Conservation (phyloP, 2,888 invertebrate species). For the Megamerina dolium region DNA sequence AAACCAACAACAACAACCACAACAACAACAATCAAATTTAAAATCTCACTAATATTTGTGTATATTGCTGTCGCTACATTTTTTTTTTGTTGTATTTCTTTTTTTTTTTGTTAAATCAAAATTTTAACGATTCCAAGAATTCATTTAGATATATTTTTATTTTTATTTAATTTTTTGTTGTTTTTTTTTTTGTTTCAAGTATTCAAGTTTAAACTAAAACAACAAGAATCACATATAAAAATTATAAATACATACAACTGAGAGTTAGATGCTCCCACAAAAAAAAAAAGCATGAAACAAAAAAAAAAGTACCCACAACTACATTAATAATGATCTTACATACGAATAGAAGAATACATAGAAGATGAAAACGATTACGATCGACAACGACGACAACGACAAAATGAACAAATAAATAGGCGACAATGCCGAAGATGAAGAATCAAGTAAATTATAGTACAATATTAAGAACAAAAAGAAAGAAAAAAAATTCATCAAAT, state of each 20-base stretch:
- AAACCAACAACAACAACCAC: too few species aligned
- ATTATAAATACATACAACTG: too few species aligned
- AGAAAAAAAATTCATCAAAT: background rate
- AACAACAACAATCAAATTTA: too few species aligned
- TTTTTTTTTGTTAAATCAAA: slow-evolving; percentile 10
- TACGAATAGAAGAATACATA: too few species aligned
- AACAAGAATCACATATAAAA: too few species aligned
- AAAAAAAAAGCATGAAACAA: too few species aligned
- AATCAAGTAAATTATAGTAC: too few species aligned
- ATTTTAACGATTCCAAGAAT: slow-evolving; percentile 20
- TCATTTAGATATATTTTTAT: too few species aligned
- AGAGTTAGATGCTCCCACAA: too few species aligned
- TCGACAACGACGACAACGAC: slow-evolving; percentile 8
- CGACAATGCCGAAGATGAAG: background rate
- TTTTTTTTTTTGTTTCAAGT: too few species aligned
- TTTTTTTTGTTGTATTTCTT: slow-evolving; percentile 15
- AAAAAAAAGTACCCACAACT: slow-evolving; percentile 4
- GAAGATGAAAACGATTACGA: background rate
- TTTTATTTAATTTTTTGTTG: too few species aligned
- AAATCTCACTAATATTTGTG: background rate
- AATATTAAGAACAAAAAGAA: background rate
- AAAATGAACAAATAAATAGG: slow-evolving; percentile 3
- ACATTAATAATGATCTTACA: slow-evolving; percentile 1
- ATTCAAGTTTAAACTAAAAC: slow-evolving; percentile 17
- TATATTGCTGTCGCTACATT: slow-evolving; percentile 4